Evolutionary conservation across 1,140 invertebrate genomes (phyloP).

Genomic region (Bombus huntii): DNA sequence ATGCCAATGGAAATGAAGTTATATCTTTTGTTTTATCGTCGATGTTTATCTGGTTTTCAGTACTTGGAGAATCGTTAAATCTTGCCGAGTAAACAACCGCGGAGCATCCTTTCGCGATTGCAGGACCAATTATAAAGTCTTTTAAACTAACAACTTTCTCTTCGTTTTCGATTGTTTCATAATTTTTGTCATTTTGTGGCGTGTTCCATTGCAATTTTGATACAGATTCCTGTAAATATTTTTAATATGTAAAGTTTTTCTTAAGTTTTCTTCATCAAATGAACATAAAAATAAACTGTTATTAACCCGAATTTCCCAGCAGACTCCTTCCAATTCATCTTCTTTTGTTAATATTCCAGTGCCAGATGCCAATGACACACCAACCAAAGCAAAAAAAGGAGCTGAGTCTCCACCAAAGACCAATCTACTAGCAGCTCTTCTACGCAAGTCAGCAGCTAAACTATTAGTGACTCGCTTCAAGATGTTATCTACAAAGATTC

Average conservation of each 20-base stretch:
- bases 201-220: constrained; percentile 85
- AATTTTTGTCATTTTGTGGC: constrained; percentile 83
- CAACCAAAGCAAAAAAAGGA: constrained; percentile 90
- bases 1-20: constrained; percentile 86
- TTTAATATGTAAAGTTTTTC: background rate
- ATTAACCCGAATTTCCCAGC: constrained; percentile 89
- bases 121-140: constrained; percentile 87
- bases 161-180: constrained; percentile 76
- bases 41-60: constrained; percentile 53
- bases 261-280: background rate
- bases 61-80: constrained; percentile 72
- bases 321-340: constrained; percentile 90
- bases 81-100: constrained; percentile 91
- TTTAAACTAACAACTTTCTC: constrained; percentile 82
- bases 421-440: constrained; percentile 85
- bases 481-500: constrained; percentile 87
- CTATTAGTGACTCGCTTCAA: constrained; percentile 87
- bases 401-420: constrained; percentile 87
- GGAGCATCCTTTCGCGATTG: constrained; percentile 92
- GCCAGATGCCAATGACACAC: constrained; percentile 89
- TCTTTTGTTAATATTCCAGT: constrained; percentile 90
- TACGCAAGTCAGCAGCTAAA: constrained; percentile 85
- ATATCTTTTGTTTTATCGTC: constrained; percentile 59
- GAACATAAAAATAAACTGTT: background rate
- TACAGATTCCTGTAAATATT: constrained; percentile 83